Evolutionary conservation across 2,797 vertebrate species (phyloP).

Genomic region (Coluber constrictor): DNA sequence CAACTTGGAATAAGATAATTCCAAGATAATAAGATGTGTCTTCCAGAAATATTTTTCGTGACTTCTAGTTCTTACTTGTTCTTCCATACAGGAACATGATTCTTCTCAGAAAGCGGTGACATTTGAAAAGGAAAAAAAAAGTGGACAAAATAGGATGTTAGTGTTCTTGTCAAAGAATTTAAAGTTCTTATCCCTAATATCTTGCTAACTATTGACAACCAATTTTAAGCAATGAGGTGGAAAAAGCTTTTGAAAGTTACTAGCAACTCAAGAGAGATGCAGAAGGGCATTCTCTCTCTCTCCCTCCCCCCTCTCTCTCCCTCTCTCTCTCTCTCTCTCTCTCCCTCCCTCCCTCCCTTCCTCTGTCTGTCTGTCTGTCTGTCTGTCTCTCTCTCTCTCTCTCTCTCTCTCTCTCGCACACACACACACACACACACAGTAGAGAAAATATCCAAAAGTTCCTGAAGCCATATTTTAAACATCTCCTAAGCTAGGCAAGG

Average conservation of each 20-base stretch:
- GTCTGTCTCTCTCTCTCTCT: too few species aligned
- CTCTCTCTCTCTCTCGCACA: too few species aligned
- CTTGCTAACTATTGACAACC: neutral
- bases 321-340: accelerated
- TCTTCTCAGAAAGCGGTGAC: slow-evolving; percentile 32
- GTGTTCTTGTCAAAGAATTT: slow-evolving; percentile 22
- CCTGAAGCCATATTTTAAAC: neutral
- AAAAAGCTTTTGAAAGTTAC: neutral
- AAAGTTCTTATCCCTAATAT: neutral
- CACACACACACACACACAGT: neutral
- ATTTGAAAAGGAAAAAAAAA: neutral
- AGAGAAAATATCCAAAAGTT: neutral
- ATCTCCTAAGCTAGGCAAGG: neutral
- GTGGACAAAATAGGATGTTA: neutral
- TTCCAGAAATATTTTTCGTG: slow-evolving; percentile 10
- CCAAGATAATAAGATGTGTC: slow-evolving; percentile 7
- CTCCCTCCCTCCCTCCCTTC: accelerated
- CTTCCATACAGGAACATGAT: slow-evolving; percentile 15
- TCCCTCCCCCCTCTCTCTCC: accelerated
- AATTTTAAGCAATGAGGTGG: neutral
- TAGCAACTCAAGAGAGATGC: neutral
- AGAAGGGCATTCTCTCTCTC: neutral
- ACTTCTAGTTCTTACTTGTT: slow-evolving; percentile 22
- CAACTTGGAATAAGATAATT: slow-evolving; percentile 14
- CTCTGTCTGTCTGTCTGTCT: accelerated